A percentile compares a stretch with the other conserved stretches of the same genome.
Evolutionary conservation across 2,113 vertebrate species (phyloP).

Genomic region (human (Homo sapiens)): DNA sequence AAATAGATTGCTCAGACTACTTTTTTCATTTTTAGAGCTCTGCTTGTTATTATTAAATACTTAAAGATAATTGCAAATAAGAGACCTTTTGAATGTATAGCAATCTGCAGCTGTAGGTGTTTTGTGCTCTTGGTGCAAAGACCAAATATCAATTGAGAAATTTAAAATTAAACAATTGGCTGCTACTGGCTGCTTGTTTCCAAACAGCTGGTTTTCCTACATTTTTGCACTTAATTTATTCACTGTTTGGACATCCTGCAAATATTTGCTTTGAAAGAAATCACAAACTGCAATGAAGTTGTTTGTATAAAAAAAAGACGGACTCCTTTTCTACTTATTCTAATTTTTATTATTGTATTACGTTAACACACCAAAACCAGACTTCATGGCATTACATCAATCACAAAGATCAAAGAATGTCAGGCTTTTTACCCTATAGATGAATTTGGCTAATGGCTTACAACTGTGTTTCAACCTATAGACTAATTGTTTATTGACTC

Average conservation of each 20-base stretch:
- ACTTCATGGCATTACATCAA: background rate
- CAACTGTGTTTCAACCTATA: background rate
- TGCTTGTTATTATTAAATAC: conserved; percentile 33
- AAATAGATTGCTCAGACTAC: background rate
- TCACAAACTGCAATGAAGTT: background rate
- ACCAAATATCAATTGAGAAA: background rate
- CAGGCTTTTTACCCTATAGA: background rate
- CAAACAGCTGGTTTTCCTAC: background rate
- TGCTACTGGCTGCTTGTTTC: background rate
- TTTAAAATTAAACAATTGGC: conserved; percentile 6
- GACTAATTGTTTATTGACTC: background rate
- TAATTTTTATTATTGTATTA: background rate
- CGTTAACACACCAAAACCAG: background rate
- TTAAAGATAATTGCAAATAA: background rate
- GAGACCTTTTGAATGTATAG: background rate
- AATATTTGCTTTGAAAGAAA: conserved; percentile 35
- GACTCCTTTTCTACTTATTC: background rate
- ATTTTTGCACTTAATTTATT: background rate
- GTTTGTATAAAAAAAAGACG: background rate
- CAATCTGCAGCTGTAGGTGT: background rate
- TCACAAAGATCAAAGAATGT: background rate
- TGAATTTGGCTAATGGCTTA: background rate
- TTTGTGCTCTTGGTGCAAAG: background rate
- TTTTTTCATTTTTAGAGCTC: background rate
- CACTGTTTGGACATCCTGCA: background rate